Evolutionary conservation across 2,888 invertebrate species (phyloP), one percentile per base, ranked within the genome.

Genomic region (Eudemis profundana): DNA sequence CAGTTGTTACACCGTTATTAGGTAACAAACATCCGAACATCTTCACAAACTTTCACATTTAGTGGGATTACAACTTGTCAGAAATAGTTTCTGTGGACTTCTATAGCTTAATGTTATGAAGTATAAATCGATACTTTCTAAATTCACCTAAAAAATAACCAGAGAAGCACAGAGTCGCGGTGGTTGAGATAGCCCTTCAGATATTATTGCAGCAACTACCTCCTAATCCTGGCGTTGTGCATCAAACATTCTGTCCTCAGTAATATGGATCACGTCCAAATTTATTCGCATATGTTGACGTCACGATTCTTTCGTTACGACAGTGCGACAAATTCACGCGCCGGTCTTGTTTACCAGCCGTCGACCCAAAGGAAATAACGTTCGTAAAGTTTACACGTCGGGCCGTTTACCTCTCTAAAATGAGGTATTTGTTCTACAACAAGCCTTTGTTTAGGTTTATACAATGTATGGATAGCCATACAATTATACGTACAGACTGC

Each of bases 371-470:
- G 76, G 79, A 83, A 88, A 85, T 83, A 81, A 81, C 79, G 83
- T 87, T 88, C 87, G 74, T 76, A 81, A 81, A 77, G 79, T 77
- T 87, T 86, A 89, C 87, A 86, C 84, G 84, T 84, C 87, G 80
- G 89, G 84, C 80, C 90, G 85, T 89, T 65, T 90, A 87, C 86
- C 86, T 89, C 78, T 82, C 84, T 85, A 82, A 87, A 86, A 84
- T 82, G 79, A 82, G 84, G 79, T 81, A 81, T 87, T 86, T 87
- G 82, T 85, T 86, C 81, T 80, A 84, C 82, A 87, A 86, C 85
- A 88, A 81, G 73, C 74, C 80, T 74, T 75, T 80, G 85, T 84
- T 85, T 84, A 77, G 75, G 76, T 79, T 84, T 77, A 81, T 74
- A 86, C 86, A 86, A 76, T 79, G 84, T 86, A 79, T 75, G 77